Conservation (phyloP, 2,113 vertebrate genomes). For the Piliocolobus tephrosceles region DNA sequence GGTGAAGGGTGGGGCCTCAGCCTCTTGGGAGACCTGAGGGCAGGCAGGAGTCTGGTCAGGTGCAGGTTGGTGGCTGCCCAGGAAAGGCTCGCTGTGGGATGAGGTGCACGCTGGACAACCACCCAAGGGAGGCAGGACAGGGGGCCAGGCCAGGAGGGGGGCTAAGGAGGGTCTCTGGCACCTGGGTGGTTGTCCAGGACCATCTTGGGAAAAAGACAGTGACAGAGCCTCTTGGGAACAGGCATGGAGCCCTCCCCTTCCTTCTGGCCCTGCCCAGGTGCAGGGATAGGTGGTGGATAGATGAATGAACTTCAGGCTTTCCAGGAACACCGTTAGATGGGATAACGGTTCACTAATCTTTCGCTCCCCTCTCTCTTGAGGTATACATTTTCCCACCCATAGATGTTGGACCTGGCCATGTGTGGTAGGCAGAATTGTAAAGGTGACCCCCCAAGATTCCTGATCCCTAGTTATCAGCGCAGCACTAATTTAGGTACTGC, state of each 20-base stretch:
- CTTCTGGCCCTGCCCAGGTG: neutral
- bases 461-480: neutral
- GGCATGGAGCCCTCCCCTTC: neutral
- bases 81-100: neutral
- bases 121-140: neutral
- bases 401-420: neutral
- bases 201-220: neutral
- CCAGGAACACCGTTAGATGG: neutral
- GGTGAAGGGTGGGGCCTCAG: neutral
- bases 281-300: neutral
- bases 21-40: neutral
- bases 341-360: neutral
- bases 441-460: neutral
- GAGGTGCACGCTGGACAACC: neutral
- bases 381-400: neutral
- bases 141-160: neutral
- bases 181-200: neutral
- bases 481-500: neutral
- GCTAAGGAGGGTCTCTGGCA: neutral
- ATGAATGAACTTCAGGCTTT: neutral
- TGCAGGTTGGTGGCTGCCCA: neutral
- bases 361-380: neutral
- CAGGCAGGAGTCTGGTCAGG: neutral
- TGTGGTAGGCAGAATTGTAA: neutral
- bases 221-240: neutral